phyloP scores from a whole-genome alignment of 2,888 invertebrate genomes.

The Drosophila pullipes region DNA sequence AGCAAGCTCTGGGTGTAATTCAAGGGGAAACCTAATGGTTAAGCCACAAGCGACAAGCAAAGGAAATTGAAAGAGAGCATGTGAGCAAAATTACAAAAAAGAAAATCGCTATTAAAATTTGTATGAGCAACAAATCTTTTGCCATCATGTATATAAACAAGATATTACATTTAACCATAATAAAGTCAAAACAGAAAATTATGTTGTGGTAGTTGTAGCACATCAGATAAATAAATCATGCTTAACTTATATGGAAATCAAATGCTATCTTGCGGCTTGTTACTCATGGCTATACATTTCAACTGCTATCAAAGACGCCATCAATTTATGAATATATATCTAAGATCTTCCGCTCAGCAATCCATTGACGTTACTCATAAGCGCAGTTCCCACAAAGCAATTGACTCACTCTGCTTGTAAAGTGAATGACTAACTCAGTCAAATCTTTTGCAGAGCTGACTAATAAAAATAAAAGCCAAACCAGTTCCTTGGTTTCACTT shows the following conservation, averaged over 20 bases:
- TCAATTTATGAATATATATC: constrained; percentile 4
- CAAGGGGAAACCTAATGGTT: constrained; percentile 34
- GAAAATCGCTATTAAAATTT: constrained; percentile 1
- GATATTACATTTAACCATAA: neutral
- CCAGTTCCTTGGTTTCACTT: constrained; percentile 49
- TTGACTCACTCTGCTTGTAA: constrained; percentile 41
- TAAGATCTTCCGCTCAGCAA: constrained; percentile 38
- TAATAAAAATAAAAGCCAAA: constrained; percentile 35
- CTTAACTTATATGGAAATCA: neutral
- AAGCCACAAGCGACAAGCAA: constrained; percentile 50
- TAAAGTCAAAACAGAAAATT: neutral
- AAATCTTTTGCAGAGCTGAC: constrained; percentile 48
- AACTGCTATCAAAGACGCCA: neutral
- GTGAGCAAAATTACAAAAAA: constrained; percentile 15
- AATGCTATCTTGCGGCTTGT: constrained; percentile 15
- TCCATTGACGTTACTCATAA: constrained; percentile 52
- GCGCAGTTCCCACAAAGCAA: constrained; percentile 38
- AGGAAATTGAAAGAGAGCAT: constrained; percentile 50
- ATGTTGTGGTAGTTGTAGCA: neutral
- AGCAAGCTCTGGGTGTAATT: neutral
- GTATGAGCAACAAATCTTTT: neutral
- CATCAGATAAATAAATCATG: neutral
- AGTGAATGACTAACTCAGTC: constrained; percentile 58
- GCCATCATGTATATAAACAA: neutral
- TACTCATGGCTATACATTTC: constrained; percentile 12